Base-by-base conservation (phyloP, 37 sponge, comb jelly and placozoan species). In the Eunapius fragilis region DNA sequence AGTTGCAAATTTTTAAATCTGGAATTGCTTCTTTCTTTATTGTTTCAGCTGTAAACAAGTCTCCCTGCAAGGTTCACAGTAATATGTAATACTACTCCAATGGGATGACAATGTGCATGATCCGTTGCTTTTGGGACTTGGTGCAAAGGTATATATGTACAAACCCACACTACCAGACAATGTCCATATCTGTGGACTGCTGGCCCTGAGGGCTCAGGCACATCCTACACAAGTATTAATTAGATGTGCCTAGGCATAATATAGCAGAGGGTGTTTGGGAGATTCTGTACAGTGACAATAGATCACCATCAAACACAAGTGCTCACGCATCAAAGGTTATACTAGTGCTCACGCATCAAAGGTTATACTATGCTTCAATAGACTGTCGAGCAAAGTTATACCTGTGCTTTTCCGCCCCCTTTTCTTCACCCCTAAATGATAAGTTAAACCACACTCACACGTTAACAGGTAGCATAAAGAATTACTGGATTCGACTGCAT, bases 1-100 rank as follows among this genome's bases (percentile, higher is more conserved):
- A 96, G 50, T 88, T 68, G 31, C 76, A 58, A 6, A 96, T 96
- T 25, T 85, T 67, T 2, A 93, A 86, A 27, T 94, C 84, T 6
- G 98, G 96, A 27, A 85, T 87, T 3, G 98, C 88, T 75, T 98
- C 98, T 70, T 98, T 98, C 81, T 96, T 93, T 47, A 82, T 84
- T 35, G 91, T 94, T 37, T 86, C 89, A 26, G 94, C 98, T 69
- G 71, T 79, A 83, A 92, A 98, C 33, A 98, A 74, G 22, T 93
- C 95, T 0, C 76, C 78, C 96, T 93, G 79, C 24, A 73, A n/a
- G n/a, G n/a, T n/a, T n/a, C n/a, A n/a, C n/a, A 9, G 41, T 6
- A 41, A 9, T 6, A 41, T 30, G 77, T 68, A 71, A 82, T 70
- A 70, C n/a, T 35, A 27, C 4, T 34, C 24, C 75, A 77, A 2